These are phyloP conservation scores for Prionailurus bengalensis DNA, from an alignment of 2,113 vertebrate species.

Conservation along the genomic window DNA sequence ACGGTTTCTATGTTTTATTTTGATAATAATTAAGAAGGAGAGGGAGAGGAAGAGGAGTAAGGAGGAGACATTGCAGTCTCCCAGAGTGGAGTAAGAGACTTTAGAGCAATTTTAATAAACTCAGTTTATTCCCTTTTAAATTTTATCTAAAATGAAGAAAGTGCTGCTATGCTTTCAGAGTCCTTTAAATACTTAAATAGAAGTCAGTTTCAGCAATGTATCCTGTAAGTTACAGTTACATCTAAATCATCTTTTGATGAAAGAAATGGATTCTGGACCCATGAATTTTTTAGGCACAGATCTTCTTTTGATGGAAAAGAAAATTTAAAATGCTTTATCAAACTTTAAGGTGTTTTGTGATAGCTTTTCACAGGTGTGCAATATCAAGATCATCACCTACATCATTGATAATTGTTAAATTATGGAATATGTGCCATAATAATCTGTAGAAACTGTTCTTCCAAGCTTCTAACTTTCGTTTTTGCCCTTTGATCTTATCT, in stretches of 20 bases:
- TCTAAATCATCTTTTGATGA: conserved; percentile 54
- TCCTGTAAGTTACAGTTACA: conserved; percentile 9
- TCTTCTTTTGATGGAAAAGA: conserved; percentile 62
- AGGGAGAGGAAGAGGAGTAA: not conserved
- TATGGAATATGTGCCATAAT: not conserved
- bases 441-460: not conserved
- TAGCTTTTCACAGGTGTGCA: not conserved
- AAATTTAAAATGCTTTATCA: conserved; percentile 61
- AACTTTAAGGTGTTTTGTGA: not conserved
- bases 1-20: conserved; percentile 35
- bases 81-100: not conserved
- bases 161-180: not conserved
- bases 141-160: conserved; percentile 51
- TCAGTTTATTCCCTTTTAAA: conserved; percentile 36
- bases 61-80: not conserved
- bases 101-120: conserved; percentile 6
- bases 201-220: not conserved
- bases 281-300: conserved; percentile 26
- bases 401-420: not conserved
- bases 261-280: conserved; percentile 54
- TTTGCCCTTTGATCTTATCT: conserved; percentile 31
- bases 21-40: not conserved
- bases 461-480: not conserved
- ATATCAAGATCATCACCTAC: not conserved
- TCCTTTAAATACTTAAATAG: not conserved